A percentile compares a stretch with the other conserved stretches of the same genome.
phyloP scores from a whole-genome alignment of 2,113 vertebrate genomes.

The Uria aalge region DNA sequence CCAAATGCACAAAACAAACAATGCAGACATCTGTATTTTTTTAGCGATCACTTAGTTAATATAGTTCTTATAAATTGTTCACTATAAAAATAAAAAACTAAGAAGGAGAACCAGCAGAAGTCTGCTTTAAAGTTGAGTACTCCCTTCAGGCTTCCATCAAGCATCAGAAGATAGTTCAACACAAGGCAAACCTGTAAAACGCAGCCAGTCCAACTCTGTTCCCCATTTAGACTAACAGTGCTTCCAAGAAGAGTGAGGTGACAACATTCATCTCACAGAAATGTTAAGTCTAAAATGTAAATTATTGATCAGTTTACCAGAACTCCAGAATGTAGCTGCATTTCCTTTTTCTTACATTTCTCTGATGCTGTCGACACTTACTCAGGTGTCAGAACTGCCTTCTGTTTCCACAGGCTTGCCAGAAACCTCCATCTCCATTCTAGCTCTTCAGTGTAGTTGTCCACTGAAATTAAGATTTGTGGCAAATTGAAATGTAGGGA shows the following conservation, averaged over 20 bases:
- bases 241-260: conserved; percentile 6
- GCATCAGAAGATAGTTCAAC: background rate
- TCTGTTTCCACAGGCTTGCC: background rate
- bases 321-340: conserved; percentile 22
- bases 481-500: background rate
- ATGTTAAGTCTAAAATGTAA: conserved; percentile 14
- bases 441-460: background rate
- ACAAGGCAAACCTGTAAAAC: background rate
- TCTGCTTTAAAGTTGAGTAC: background rate
- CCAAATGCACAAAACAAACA: background rate
- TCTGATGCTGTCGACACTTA: conserved; percentile 37
- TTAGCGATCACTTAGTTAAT: background rate
- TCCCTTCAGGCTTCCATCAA: background rate
- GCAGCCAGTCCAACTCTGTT: background rate
- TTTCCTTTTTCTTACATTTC: conserved; percentile 24
- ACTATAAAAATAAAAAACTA: background rate
- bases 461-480: background rate
- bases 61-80: background rate
- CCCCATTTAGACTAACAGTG: background rate
- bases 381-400: conserved; percentile 32
- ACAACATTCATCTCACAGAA: background rate
- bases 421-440: background rate
- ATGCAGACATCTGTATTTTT: background rate
- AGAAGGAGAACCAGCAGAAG: background rate
- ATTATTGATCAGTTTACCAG: conserved; percentile 64